Evolutionary conservation across 2,888 invertebrate genomes (phyloP), one percentile per base, ranked within the genome.

Genomic region (Polydrusus tereticollis): DNA sequence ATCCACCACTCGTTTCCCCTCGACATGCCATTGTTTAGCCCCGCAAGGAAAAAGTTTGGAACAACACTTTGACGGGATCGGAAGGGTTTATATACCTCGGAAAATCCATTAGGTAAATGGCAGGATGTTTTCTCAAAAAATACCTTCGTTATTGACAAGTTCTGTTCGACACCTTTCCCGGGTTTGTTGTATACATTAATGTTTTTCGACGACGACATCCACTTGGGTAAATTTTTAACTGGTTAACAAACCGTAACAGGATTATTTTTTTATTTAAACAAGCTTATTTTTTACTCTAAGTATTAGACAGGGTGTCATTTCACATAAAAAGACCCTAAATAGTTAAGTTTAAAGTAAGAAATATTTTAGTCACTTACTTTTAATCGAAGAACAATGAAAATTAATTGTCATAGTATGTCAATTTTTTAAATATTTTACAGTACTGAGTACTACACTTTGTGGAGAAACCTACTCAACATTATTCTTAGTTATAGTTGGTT

Each of bases 101-200:
- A 57, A 55, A 65, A 65, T 65, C 65, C 65, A 65, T 65, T 65
- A 65, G 57, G 55, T 65, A 57, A 65, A 65, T 65, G 65, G 65
- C 65, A 43, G 43, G 43, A 29, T 65, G 65, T 65, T 65, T 65
- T 65, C 55, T 55, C 23, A 64, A 64, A 65, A 65, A 57, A 65
- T 57, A 43, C 65, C 65, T 45, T 16, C 29, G 47, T 62, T 62
- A 62, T 62, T 62, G 62, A 62, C 62, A 62, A 62, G 62, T 62
- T 47, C 33, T 29, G 57, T 65, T 60, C 41, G 41, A 55, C 64
- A 64, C 64, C 64, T 64, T 64, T 52, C 23, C 10, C 43, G 65
- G 55, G 18, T 65, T 55, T 62, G 47, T 59, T n/a, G n/a, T n/a
- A n/a, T 47, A 47, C 20, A 21, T 43, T 26, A 21, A 26, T 60